These are phyloP conservation scores for Calephelis perditalis DNA, from an alignment of 2,888 invertebrate species.

Conservation along the genomic window DNA sequence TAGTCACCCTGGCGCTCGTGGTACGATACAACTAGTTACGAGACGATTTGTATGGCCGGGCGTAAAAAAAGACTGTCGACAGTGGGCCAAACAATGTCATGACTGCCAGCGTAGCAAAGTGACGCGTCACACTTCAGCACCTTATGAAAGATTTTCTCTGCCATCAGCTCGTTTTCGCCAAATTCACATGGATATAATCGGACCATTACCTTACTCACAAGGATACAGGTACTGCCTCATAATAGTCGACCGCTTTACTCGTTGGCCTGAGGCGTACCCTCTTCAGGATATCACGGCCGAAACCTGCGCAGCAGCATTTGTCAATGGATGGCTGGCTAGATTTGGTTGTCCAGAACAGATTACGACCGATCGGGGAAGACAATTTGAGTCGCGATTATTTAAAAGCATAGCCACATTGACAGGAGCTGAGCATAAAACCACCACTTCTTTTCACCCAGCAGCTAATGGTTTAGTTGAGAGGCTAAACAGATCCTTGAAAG, in stretches of 20 bases:
- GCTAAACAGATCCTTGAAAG: neutral
- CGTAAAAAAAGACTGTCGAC: conserved; percentile 37
- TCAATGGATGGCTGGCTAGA: neutral
- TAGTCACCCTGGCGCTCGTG: conserved; percentile 22
- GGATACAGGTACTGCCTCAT: conserved; percentile 42
- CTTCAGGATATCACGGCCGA: conserved; percentile 1
- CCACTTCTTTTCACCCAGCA: conserved; percentile 35
- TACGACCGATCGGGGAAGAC: conserved; percentile 24
- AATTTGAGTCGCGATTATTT: conserved; percentile 34
- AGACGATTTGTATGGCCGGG: conserved; percentile 37
- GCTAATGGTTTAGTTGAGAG: conserved; percentile 2
- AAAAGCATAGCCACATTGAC: conserved; percentile 19
- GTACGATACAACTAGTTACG: conserved; percentile 32
- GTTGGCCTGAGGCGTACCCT: conserved; percentile 31
- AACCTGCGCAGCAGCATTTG: neutral
- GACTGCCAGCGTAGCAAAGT: conserved; percentile 42
- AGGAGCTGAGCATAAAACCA: conserved; percentile 27
- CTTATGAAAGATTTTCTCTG: conserved; percentile 25
- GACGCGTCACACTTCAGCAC: conserved; percentile 33
- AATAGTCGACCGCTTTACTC: conserved; percentile 36
- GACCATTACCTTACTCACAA: conserved; percentile 41
- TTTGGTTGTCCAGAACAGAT: neutral
- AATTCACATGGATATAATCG: conserved; percentile 54
- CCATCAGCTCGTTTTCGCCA: conserved; percentile 36
- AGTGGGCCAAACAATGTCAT: conserved; percentile 34